Conservation (phyloP, 2,797 vertebrate genomes). For the Presbytis comata region DNA sequence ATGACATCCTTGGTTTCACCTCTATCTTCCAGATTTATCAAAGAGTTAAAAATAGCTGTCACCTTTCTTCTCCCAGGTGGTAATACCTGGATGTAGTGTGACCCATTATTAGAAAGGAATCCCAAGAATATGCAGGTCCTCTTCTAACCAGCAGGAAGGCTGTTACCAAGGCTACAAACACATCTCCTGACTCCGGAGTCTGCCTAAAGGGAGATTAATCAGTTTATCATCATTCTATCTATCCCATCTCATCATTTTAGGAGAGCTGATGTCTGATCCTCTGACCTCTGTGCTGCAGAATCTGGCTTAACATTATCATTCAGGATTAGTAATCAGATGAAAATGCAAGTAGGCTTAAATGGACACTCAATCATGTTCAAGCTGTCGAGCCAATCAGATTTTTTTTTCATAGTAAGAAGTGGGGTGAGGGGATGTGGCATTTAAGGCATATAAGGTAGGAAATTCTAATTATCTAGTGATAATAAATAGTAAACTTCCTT, state of each 20-base stretch:
- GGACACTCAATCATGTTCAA: background rate
- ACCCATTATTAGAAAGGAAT: background rate
- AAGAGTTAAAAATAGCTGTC: background rate
- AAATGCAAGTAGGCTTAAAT: background rate
- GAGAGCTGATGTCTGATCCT: background rate
- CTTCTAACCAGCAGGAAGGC: background rate
- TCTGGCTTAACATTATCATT: conserved; percentile 1
- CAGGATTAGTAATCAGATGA: conserved; percentile 31
- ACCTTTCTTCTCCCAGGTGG: background rate
- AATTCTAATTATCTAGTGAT: background rate
- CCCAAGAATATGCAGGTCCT: background rate
- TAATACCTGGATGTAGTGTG: background rate
- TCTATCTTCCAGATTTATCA: background rate
- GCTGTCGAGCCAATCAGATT: conserved; percentile 5
- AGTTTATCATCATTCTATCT: background rate
- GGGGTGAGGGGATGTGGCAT: background rate
- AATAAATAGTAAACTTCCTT: background rate
- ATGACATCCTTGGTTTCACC: background rate
- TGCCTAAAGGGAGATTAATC: background rate
- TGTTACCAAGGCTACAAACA: background rate
- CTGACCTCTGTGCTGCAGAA: background rate
- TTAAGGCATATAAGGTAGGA: background rate
- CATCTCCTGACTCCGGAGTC: too few relatives aligned
- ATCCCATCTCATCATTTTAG: background rate
- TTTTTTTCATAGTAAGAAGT: background rate